Conservation (phyloP, 2,113 vertebrate species). For the Phocoena sinus region DNA sequence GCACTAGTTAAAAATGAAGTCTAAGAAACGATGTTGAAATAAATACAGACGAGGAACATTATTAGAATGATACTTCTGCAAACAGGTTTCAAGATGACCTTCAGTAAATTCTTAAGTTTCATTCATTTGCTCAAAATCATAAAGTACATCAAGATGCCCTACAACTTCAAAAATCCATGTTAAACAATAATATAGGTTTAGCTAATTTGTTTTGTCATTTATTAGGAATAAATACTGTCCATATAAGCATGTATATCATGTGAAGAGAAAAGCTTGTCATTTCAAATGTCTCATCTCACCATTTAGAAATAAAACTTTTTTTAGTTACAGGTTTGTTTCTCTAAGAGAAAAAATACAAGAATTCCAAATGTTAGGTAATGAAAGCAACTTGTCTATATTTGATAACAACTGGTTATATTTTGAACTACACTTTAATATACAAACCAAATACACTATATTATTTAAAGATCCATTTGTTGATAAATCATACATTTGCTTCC, state of each 20-base stretch:
- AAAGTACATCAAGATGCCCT: neutral
- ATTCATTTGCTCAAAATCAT: slow-evolving; percentile 38
- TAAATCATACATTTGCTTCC: neutral
- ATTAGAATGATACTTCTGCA: neutral
- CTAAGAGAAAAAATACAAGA: neutral
- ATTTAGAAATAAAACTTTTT: slow-evolving; percentile 13
- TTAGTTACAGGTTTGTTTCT: neutral
- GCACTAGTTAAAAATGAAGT: slow-evolving; percentile 5
- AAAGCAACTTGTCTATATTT: neutral
- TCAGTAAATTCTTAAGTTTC: neutral
- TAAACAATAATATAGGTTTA: neutral
- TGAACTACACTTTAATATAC: neutral
- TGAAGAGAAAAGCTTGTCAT: neutral
- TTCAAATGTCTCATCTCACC: neutral
- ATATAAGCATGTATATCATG: neutral
- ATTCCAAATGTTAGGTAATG: neutral
- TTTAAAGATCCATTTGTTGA: slow-evolving; percentile 17
- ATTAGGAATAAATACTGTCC: neutral
- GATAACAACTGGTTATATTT: neutral
- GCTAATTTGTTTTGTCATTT: neutral
- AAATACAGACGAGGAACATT: neutral
- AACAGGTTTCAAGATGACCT: neutral
- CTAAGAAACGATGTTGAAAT: slow-evolving; percentile 25
- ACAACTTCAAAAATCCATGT: neutral
- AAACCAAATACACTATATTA: neutral